phyloP scores from a whole-genome alignment of 2,113 vertebrate species.

The Phyllostomus discolor region DNA sequence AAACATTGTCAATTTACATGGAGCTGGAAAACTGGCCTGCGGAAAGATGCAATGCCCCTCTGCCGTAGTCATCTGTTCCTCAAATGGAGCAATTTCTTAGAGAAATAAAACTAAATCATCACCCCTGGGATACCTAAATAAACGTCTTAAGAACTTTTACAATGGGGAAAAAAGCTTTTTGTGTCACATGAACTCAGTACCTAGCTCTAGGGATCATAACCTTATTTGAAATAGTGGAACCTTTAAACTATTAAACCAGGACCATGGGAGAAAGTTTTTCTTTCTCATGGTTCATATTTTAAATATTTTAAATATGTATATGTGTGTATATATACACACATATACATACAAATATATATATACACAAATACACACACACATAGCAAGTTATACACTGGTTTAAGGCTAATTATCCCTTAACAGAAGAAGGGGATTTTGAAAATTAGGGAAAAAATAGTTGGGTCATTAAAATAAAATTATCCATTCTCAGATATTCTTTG shows the following conservation, averaged over 20 bases:
- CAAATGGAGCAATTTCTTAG: background rate
- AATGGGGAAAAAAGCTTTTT: background rate
- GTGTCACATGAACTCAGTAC: background rate
- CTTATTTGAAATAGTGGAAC: background rate
- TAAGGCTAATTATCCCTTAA: background rate
- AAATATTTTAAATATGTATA: background rate
- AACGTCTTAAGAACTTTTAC: background rate
- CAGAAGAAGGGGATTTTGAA: background rate
- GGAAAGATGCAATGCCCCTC: background rate
- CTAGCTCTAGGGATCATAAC: background rate
- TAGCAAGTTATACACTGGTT: background rate
- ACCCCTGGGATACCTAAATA: background rate
- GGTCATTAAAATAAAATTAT: background rate
- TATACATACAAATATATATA: background rate
- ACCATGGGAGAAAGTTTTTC: background rate
- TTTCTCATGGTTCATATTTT: background rate
- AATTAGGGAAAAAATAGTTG: background rate
- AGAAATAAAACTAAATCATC: conserved; percentile 22
- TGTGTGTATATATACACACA: too few species aligned
- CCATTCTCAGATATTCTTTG: background rate
- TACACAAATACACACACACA: background rate
- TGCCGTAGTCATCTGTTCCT: background rate
- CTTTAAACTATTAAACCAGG: background rate
- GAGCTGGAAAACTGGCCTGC: background rate
- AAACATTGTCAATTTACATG: background rate